A percentile compares a stretch with the other conserved stretches of the same genome.
Conservation (phyloP, 2,888 invertebrate genomes). For the Cacoxenus indagator region DNA sequence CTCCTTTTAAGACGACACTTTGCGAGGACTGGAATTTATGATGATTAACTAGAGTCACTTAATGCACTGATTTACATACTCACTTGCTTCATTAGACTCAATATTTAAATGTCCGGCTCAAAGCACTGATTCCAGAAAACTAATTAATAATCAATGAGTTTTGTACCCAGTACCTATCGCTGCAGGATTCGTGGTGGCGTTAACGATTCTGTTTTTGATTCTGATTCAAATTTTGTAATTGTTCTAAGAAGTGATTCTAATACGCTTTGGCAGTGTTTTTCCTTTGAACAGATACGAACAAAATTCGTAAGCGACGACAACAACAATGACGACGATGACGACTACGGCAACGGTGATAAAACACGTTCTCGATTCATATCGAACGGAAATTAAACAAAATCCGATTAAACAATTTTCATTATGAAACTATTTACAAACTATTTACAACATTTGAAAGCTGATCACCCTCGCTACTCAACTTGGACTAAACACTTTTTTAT, state of each 20-base stretch:
- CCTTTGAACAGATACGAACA: conserved; percentile 57
- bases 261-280: conserved; percentile 68
- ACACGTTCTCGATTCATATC: conserved; percentile 1
- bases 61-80: no score
- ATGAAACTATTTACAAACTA: conserved; percentile 53
- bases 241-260: conserved; percentile 55
- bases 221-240: conserved; percentile 18
- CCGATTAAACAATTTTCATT: conserved; percentile 18
- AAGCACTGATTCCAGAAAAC: no score
- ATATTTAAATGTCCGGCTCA: no score
- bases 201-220: not conserved
- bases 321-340: not conserved
- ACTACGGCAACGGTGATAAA: no score
- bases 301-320: conserved; percentile 32
- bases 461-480: not conserved
- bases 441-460: conserved; percentile 40
- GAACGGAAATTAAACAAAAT: not conserved
- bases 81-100: no score
- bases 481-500: no score
- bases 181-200: not conserved
- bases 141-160: no score
- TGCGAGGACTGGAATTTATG: no score
- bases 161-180: no score
- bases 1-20: no score
- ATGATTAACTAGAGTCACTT: no score